phyloP scores from a whole-genome alignment of 2,113 vertebrate genomes.

The Emydura subglobosa region DNA sequence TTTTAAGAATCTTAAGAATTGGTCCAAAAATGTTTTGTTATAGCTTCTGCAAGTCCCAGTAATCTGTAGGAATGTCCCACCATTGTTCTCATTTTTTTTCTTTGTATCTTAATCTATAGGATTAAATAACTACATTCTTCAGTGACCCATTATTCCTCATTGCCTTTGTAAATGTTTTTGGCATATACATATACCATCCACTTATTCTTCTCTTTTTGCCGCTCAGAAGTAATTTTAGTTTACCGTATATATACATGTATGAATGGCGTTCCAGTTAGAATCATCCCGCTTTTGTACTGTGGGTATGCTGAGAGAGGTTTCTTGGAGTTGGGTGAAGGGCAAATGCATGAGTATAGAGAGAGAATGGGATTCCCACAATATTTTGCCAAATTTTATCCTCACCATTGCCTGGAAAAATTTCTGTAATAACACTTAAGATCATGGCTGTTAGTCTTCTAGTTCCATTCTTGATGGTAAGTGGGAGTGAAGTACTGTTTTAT shows the following conservation, averaged over 20 bases:
- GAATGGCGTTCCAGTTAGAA: neutral
- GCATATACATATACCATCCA: neutral
- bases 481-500: neutral
- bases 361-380: neutral
- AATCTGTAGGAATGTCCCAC: neutral
- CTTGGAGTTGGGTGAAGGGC: neutral
- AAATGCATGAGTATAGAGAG: neutral
- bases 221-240: neutral
- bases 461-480: neutral
- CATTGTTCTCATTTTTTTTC: neutral
- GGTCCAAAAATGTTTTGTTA: neutral
- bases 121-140: neutral
- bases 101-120: neutral
- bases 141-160: neutral
- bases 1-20: neutral
- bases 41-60: neutral
- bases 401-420: neutral
- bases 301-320: neutral
- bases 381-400: neutral
- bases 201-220: neutral
- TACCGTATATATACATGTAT: neutral
- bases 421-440: neutral
- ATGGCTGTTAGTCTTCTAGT: neutral
- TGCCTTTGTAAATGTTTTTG: neutral
- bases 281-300: neutral